Percentiles rank a stretch among this genome's conserved stretches.
phyloP scores from a whole-genome alignment of 2,797 vertebrate genomes.

The Pyrocephalus nanus region DNA sequence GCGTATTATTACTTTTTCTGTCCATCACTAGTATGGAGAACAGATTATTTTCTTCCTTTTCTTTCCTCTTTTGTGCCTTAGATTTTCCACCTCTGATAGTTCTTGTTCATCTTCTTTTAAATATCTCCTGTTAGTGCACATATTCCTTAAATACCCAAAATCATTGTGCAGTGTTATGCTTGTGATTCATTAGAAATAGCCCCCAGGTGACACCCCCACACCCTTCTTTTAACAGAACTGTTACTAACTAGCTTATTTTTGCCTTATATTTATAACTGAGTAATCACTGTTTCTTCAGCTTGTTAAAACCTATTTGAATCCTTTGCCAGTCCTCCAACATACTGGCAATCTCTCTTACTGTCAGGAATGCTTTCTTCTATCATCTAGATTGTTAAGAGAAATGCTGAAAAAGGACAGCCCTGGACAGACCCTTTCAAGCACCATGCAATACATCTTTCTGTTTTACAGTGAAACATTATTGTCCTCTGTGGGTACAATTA shows the following conservation, averaged over 20 bases:
- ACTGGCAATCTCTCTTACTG: not conserved
- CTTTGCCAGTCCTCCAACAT: not conserved
- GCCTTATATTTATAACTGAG: not conserved
- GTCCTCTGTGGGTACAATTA: not conserved
- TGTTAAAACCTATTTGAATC: not conserved
- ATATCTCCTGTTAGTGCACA: not conserved
- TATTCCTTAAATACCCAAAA: not conserved
- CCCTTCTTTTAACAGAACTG: not conserved
- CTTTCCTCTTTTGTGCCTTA: not conserved
- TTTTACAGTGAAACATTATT: not conserved
- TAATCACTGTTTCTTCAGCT: not conserved
- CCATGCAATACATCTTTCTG: not conserved
- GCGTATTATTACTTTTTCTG: not conserved
- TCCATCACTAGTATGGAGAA: not conserved
- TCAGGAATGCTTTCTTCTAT: not conserved
- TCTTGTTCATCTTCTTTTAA: not conserved
- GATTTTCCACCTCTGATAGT: not conserved
- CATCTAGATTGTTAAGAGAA: not conserved
- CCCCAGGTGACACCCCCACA: not conserved
- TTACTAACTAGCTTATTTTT: not conserved
- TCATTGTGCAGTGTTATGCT: not conserved
- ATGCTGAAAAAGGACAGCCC: not conserved
- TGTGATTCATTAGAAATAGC: not conserved
- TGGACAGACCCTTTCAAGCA: not conserved
- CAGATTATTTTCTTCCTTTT: not conserved